These are phyloP conservation scores for Falco peregrinus DNA, from an alignment of 2,797 vertebrate species.

Conservation along the genomic window DNA sequence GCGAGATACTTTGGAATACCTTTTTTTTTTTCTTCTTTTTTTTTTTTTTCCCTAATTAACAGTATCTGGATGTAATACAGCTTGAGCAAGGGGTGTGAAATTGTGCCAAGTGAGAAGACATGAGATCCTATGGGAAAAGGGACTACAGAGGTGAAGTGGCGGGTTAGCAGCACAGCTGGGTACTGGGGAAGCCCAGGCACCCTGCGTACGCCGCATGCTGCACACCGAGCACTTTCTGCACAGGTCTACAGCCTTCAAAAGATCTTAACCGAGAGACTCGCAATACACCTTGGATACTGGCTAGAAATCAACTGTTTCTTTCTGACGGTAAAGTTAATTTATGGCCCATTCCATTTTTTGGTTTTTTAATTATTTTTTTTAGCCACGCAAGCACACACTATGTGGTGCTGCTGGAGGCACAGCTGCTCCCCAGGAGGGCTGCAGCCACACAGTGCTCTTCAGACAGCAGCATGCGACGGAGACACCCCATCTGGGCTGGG, in stretches of 20 bases:
- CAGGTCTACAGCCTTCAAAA: not conserved
- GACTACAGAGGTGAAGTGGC: rapidly evolving
- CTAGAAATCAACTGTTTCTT: not conserved
- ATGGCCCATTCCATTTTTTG: not conserved
- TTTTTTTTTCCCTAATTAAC: not conserved
- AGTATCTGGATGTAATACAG: not conserved
- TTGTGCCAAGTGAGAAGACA: not conserved
- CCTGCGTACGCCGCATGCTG: rapidly evolving
- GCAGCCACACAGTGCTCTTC: rapidly evolving
- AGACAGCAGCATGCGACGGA: rapidly evolving
- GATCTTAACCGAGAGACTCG: not conserved
- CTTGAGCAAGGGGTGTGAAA: not conserved
- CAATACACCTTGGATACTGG: not conserved
- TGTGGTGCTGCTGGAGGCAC: not conserved
- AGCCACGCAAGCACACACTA: not conserved
- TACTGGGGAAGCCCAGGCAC: not conserved
- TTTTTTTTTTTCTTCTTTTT: not conserved
- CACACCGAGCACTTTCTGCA: not conserved
- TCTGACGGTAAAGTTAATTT: not conserved
- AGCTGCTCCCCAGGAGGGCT: rapidly evolving
- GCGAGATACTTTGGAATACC: not conserved
- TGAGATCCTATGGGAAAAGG: not conserved
- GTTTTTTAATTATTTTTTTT: too few relatives aligned
- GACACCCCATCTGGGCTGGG: rapidly evolving
- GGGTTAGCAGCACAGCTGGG: not conserved